Base-by-base conservation (phyloP, 2,113 vertebrate genomes). In the Elgaria multicarinata region DNA sequence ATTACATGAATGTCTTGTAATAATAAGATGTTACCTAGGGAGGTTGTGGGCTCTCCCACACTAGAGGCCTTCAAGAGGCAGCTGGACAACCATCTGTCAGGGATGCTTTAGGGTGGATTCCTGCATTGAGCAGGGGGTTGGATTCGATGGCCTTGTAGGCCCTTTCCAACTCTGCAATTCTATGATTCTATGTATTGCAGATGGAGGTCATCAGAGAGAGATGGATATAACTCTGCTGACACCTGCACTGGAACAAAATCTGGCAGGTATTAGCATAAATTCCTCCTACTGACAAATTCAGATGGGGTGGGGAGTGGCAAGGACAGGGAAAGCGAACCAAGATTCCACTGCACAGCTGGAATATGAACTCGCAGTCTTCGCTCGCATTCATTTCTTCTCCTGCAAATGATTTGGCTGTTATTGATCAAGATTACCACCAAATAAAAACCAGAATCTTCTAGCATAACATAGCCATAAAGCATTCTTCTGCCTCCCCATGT, bases 391-490 rank as follows among this genome's bases (percentile, higher is more conserved):
- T 93, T 94, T 93, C n/a, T 92, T 92, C 86, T 94, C 92, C 94
- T 93, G 92, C 78, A 94, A 93, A 92, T 86, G 89, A 90, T 94
- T 95, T 95, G 90, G 88, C 94, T 92, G 91, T 87, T 94, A 95
- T 94, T 95, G 94, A 95, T 95, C 92, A 90, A 94, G 94, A 94
- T 96, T 94, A 96, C 95, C 95, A 93, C 88, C 92, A 95, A 95
- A 96, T 95, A 95, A 96, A 94, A 95, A 93, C 91, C 92, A 91
- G 94, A 93, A 93, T 94, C 92, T 91, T 90, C 93, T 92, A 86
- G 89, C 90, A 91, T 69, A 94, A 92, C 86, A 92, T 33, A 67
- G 88, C 85, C 85, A 14, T 94, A 95, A 96, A 96, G 87, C n/a
- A 79, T 91, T 76, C 74, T 89, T 91, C 53, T 93, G 76, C 79